phyloP scores from a whole-genome alignment of 2,113 vertebrate species.

The Catharus minimus region DNA sequence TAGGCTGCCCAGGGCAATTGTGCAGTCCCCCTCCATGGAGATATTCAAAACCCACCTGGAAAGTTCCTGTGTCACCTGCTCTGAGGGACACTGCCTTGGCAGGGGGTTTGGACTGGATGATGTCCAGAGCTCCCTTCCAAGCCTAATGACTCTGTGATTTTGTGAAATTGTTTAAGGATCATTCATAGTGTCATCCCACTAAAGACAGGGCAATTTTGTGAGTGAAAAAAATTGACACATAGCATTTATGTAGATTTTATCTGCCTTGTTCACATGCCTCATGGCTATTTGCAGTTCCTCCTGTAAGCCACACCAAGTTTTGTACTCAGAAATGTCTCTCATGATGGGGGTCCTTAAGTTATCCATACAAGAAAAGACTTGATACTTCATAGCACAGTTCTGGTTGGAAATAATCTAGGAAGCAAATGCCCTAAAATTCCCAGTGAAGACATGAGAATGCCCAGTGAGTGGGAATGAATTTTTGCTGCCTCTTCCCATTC shows the following conservation, averaged over 20 bases:
- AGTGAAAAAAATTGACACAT: not conserved
- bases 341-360: not conserved
- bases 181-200: not conserved
- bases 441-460: not conserved
- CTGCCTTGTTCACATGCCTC: not conserved
- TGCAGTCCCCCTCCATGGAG: fast-evolving
- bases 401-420: slow-evolving; percentile 17
- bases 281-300: not conserved
- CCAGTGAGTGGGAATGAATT: not conserved
- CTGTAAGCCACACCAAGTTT: not conserved
- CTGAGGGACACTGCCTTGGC: not conserved
- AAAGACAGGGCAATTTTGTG: not conserved
- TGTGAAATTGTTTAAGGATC: not conserved
- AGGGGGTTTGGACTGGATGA: not conserved
- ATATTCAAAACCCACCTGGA: not conserved
- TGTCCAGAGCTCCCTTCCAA: not conserved
- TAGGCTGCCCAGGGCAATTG: not conserved
- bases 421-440: not conserved
- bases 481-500: not conserved
- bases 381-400: not conserved
- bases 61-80: not conserved
- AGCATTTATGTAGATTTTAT: not conserved
- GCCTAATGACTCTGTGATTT: not conserved
- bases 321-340: not conserved
- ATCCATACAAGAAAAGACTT: not conserved